Evolutionary conservation across 2,113 vertebrate genomes (phyloP), one percentile per base, ranked within the genome.

Genomic region (Corydoras maculifer): DNA sequence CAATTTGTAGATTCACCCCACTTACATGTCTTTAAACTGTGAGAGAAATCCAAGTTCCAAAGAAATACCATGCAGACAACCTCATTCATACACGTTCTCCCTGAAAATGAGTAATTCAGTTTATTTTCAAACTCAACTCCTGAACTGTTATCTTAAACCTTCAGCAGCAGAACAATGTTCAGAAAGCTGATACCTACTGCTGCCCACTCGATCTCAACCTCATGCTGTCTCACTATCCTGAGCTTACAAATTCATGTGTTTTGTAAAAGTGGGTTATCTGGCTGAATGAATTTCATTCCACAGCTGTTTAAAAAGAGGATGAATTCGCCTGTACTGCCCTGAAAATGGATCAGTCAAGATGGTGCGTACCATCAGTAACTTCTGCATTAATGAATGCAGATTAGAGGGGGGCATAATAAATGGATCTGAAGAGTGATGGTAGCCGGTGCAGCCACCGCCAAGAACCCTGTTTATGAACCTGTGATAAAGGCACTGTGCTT

Each of bases 331-430:
- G 48, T 15, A 14, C 63, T 60, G 48, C 58, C 48, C 64, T 48
- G 49, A 68, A 73, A 62, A 73, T 67, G 58, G 64, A 15, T 11
- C 64, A 73, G 57, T 43, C 71, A 67, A 67, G 58, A 66, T 60
- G 18, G 58, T 32, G 48, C n/a, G 51, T 5, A 48, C 68, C 57
- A 78, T 58, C 60, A 74, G 64, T 69, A 73, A 73, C 76, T 73
- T 69, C 15, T 58, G 31, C 62, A 70, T 74, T 78, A 78, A 78
- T 74, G 58, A 75, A 69, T 62, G 65, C 70, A 58, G 15, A 63
- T 63, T 67, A 72, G 60, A 65, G 14, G 57, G 11, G 62, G 72
- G 9, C 55, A 54, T 75, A 75, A 72, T 58, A 68, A 78, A 72
- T 75, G 62, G 57, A 72, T 69, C 55, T 25, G 53, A 25, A 75